phyloP scores from a whole-genome alignment of 1,140 invertebrate species.

The Hycleus phaleratus region DNA sequence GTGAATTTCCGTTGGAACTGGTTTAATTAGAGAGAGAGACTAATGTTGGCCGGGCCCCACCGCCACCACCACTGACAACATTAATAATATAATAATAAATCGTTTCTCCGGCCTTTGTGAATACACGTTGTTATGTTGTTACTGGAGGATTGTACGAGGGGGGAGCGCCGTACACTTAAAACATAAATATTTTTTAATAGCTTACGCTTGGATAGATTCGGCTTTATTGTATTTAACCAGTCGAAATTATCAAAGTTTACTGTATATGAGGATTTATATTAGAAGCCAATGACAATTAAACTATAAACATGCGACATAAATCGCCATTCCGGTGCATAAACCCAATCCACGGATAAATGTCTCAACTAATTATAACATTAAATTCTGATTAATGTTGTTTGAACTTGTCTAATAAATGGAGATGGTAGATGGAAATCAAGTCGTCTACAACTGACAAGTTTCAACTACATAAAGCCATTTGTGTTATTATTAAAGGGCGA shows the following conservation, averaged over 20 bases:
- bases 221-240: slow-evolving; percentile 15
- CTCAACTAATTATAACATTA: neutral
- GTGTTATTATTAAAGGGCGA: slow-evolving; percentile 14
- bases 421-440: neutral
- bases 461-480: slow-evolving; percentile 1
- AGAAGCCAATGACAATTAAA: slow-evolving; percentile 9
- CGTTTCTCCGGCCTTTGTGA: slow-evolving; percentile 9
- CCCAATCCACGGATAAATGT: neutral
- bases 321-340: slow-evolving; percentile 5
- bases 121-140: neutral
- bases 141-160: neutral
- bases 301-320: slow-evolving; percentile 12
- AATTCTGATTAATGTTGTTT: neutral
- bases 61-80: neutral
- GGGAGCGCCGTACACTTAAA: slow-evolving; percentile 16
- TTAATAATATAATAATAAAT: slow-evolving; percentile 17
- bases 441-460: neutral
- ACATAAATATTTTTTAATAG: slow-evolving; percentile 27
- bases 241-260: slow-evolving; percentile 13
- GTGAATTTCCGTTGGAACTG: slow-evolving; percentile 19
- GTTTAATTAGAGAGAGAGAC: slow-evolving; percentile 16
- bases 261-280: slow-evolving; percentile 13
- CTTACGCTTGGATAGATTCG: slow-evolving; percentile 20
- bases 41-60: slow-evolving; percentile 15
- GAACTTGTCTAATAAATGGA: no score